These are phyloP conservation scores for Aethes cnicana DNA, from an alignment of 2,888 invertebrate genomes.

Conservation along the genomic window DNA sequence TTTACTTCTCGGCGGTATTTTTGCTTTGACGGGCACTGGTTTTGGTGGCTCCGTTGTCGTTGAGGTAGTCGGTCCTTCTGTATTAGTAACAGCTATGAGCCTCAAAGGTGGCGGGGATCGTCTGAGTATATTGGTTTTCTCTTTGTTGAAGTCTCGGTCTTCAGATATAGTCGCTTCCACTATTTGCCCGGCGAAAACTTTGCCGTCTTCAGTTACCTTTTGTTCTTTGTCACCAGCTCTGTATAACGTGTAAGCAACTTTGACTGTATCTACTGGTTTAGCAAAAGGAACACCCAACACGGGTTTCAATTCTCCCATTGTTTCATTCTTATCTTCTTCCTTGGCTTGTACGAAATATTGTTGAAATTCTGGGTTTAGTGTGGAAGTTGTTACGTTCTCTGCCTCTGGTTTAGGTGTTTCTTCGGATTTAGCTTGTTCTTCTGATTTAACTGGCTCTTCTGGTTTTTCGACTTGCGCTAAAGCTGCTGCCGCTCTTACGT, in stretches of 20 bases:
- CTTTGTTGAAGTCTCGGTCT: slow-evolving; percentile 68
- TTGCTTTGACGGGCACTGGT: slow-evolving; percentile 62
- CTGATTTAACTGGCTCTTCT: slow-evolving; percentile 60
- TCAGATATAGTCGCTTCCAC: slow-evolving; percentile 71
- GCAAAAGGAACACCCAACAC: slow-evolving; percentile 61
- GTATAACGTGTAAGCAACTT: slow-evolving; percentile 66
- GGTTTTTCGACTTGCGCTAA: slow-evolving; percentile 82
- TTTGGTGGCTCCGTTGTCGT: slow-evolving; percentile 40
- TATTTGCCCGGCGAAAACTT: slow-evolving; percentile 69
- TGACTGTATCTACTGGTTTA: slow-evolving; percentile 62
- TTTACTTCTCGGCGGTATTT: slow-evolving; percentile 71
- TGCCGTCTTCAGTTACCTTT: slow-evolving; percentile 58
- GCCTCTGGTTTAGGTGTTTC: slow-evolving; percentile 35
- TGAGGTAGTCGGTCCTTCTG: slow-evolving; percentile 44
- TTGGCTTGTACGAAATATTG: slow-evolving; percentile 54
- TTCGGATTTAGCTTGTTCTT: slow-evolving; percentile 43
- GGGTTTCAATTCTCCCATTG: slow-evolving; percentile 56
- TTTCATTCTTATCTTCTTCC: slow-evolving; percentile 50
- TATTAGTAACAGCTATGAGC: slow-evolving; percentile 57
- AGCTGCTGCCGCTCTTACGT: slow-evolving; percentile 83
- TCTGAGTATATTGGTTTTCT: slow-evolving; percentile 58
- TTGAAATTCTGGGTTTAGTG: slow-evolving; percentile 51
- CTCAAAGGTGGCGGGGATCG: slow-evolving; percentile 64
- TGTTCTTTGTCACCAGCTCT: slow-evolving; percentile 59
- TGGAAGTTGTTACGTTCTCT: slow-evolving; percentile 29